phyloP scores from a whole-genome alignment of 1,140 invertebrate genomes.

The Leucophenga varia region DNA sequence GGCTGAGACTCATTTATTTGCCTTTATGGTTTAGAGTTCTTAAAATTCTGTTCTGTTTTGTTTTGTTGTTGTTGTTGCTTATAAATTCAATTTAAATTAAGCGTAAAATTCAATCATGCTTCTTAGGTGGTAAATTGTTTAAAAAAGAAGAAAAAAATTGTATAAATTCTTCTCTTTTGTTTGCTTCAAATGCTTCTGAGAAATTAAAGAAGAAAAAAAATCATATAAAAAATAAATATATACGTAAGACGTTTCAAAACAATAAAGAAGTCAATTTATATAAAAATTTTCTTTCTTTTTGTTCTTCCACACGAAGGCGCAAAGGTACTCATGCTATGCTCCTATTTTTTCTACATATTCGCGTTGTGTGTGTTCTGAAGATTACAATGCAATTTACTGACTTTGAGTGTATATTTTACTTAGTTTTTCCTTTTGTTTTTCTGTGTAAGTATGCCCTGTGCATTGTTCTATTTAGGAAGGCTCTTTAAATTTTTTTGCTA shows the following conservation, averaged over 20 bases:
- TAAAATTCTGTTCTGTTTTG: too few species aligned
- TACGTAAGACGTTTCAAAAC: too few species aligned
- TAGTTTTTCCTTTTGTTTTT: too few species aligned
- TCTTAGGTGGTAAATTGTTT: constrained; percentile 48
- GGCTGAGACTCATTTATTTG: too few species aligned
- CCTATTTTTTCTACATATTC: too few species aligned
- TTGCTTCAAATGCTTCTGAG: constrained; percentile 27
- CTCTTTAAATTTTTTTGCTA: too few species aligned
- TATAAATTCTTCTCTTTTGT: neutral
- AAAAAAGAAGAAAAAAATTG: neutral
- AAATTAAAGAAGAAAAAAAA: constrained; percentile 41
- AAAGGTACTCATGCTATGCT: too few species aligned
- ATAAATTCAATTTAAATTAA: constrained; percentile 55
- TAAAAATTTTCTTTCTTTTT: constrained; percentile 47
- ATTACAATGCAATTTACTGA: constrained; percentile 44
- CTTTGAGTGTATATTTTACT: constrained; percentile 29
- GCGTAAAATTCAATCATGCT: constrained; percentile 52
- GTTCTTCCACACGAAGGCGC: constrained; percentile 13
- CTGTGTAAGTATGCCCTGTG: too few species aligned
- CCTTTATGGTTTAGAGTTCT: too few species aligned
- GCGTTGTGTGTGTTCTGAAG: constrained; percentile 24
- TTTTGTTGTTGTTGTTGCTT: too few species aligned
- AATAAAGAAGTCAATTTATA: constrained; percentile 53
- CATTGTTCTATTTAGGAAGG: too few species aligned
- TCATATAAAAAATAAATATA: constrained; percentile 15